Evolutionary conservation across 2,888 invertebrate genomes (phyloP).

Genomic region (Chrysina gloriosa): DNA sequence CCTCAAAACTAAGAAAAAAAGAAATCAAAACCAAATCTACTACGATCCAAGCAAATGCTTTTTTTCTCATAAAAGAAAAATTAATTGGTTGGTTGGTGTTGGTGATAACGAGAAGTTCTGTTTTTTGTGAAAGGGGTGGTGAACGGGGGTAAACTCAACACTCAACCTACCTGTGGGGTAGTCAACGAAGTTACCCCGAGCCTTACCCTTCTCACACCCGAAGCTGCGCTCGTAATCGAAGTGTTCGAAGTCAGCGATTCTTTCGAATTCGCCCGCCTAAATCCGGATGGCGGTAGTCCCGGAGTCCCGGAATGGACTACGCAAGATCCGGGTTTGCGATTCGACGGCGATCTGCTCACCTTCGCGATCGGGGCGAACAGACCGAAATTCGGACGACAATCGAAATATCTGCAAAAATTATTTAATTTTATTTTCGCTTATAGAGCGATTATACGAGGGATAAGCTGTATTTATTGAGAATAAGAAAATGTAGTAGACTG

Average conservation of each 20-base stretch:
- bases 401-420: conserved; percentile 87
- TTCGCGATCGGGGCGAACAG: conserved; percentile 94
- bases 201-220: conserved; percentile 78
- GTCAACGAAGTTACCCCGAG: conserved; percentile 78
- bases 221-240: conserved; percentile 62
- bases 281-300: conserved; percentile 63
- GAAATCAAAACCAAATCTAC: no score
- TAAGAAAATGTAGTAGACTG: no score
- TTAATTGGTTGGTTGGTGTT: conserved; percentile 58
- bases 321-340: conserved; percentile 73
- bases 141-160: conserved; percentile 59
- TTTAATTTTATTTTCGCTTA: not conserved
- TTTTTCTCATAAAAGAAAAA: no score
- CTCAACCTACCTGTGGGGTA: conserved; percentile 71
- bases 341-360: conserved; percentile 87
- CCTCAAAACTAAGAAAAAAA: no score
- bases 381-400: conserved; percentile 90
- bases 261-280: conserved; percentile 82
- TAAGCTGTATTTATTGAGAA: no score
- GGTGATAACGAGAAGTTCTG: conserved; percentile 25
- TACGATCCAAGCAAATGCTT: no score
- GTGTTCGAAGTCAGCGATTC: conserved; percentile 78
- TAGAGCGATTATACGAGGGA: no score
- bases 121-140: no score
- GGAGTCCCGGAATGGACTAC: conserved; percentile 71